Evolutionary conservation across 2,888 invertebrate genomes (phyloP), one percentile per base, ranked within the genome.

Genomic region (Spialia ferax): DNA sequence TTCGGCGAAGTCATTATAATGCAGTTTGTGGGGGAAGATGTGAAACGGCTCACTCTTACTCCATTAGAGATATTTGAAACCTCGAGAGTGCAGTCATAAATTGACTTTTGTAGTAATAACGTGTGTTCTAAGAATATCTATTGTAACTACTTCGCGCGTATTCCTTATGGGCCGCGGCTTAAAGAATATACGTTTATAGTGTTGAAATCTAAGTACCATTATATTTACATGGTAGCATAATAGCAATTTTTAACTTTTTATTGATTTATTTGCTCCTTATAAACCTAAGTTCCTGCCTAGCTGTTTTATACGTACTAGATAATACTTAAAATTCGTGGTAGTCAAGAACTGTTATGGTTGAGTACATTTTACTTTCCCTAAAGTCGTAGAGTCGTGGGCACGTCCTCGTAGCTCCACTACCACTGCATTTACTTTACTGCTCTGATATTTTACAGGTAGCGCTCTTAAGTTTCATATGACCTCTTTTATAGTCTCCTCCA

Each of bases 61-160:
- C 93, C 93, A 93, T 93, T 93, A 93, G 81, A 89, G 91, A 92
- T 88, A 92, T 93, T 92, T 88, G 93, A 93, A 91, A 92, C 91
- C 89, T 85, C 79, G 88, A 85, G 89, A 93, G 93, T 93, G 93
- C 92, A 87, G 86, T 89, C 89, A 91, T 93, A 93, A 93, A 93
- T 93, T 91, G 83, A 86, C 86, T 89, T 86, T 87, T 87, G 88
- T 91, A 86, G 88, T 91, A 91, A 91, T 90, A 90, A 88, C 83
- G 85, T 68, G 70, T 73, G 76, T 75, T 81, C 85, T 83, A 84
- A 87, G 82, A 88, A 89, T 89, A 88, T 77, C 81, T 83, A 87
- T 86, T 86, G 88, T 90, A 66, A n/a, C n/a, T n/a, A n/a, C 57
- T 56, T 11, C 32, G 42, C 29, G 48, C 29, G 57, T 64, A 64